Evolutionary conservation across 2,113 vertebrate species (phyloP), one percentile per base, ranked within the genome.

Genomic region (Microtus montanus): DNA sequence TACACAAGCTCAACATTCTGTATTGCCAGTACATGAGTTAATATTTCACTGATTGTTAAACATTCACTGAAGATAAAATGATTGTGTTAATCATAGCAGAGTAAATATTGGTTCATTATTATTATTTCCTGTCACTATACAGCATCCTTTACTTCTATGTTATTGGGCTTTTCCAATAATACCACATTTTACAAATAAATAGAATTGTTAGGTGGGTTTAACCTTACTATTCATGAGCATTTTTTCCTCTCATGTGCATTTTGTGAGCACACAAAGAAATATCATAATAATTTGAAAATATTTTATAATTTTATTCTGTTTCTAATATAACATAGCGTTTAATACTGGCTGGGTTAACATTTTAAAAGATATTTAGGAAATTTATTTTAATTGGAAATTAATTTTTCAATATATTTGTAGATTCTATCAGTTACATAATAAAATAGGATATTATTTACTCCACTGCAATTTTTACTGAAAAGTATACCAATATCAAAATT

Each of bases 11-110:
- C 58, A 91, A 79, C 93, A 28, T 49, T 58, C 10, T 80, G 3
- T 86, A 3, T 33, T 71, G 28, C 22, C 30, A 75, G 73, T 47
- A 44, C 6, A 44, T 47, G 64, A 54, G 41, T 80, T 35, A 54
- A 30, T 70, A 93, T 93, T 93, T 94, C 58, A 80, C 85, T 63
- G 66, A 82, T 80, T 86, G 13, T 47, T 93, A 30, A 35, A 93
- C 64, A 89, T 17, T 75, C 20, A 91, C 6, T 63, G n/a, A 91
- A 44, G 17, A 89, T 75, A 86, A 79, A 89, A 15, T 10, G 33
- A 74, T 64, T 58, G 63, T 14, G 73, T 64, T 91, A 84, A 88
- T 71, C 78, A 7, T n/a, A 79, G 84, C 8, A 54, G 30, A 80
- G 17, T n/a, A 80, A 54, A 80, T 80, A 91, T 91, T 44, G 7